Percentiles rank a stretch among this genome's conserved stretches.
Conservation (phyloP, 64 coral and sea anemone species). For the Catalaphyllia jardinei region DNA sequence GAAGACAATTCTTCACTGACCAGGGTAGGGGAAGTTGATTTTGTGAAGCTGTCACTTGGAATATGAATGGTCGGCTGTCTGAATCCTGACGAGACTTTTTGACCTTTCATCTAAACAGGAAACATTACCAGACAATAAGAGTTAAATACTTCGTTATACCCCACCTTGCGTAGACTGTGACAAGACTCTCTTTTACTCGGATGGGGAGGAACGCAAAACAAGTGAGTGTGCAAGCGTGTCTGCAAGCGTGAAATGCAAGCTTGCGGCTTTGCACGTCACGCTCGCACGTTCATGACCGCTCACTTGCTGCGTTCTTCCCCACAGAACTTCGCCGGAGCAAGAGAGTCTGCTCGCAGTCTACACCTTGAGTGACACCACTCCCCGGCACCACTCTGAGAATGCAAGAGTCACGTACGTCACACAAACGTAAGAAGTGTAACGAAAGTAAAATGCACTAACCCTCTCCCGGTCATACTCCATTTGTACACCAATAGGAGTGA, state of each 20-base stretch:
- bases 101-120: constrained; percentile 15
- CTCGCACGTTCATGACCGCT: too few species aligned
- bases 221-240: too few species aligned
- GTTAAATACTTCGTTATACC: not conserved
- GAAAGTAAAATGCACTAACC: constrained; percentile 41
- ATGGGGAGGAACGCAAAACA: too few species aligned
- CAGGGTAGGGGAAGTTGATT: not conserved
- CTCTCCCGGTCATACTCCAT: constrained; percentile 81
- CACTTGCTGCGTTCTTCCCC: too few species aligned
- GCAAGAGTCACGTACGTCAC: not conserved
- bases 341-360: too few species aligned
- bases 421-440: not conserved
- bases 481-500: constrained; percentile 80
- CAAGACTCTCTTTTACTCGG: too few species aligned
- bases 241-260: too few species aligned
- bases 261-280: too few species aligned
- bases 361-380: too few species aligned
- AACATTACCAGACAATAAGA: not conserved
- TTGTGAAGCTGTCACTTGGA: not conserved
- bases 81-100: not conserved
- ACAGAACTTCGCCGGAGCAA: too few species aligned
- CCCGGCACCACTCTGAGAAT: not conserved
- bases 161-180: not conserved
- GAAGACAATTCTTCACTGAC: not conserved
- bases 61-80: not conserved